Percentiles rank a stretch among this genome's conserved stretches.
Conservation (phyloP, 2,797 vertebrate genomes). For the Passerculus sandwichensis region DNA sequence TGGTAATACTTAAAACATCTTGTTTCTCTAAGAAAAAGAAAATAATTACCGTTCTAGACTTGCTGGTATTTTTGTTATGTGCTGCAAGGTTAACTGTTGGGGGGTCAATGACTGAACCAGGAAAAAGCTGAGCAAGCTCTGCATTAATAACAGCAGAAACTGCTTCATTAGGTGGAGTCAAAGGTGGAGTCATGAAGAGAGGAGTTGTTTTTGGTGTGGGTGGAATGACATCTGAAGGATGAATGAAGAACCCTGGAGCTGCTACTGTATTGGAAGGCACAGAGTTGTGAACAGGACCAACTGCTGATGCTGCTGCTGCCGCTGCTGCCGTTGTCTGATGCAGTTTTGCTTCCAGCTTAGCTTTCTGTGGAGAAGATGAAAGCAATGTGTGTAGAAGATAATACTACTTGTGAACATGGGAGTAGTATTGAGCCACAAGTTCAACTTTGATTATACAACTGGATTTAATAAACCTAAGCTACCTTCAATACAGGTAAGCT, state of each 20-base stretch:
- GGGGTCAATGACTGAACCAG: constrained; percentile 93
- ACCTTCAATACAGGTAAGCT: neutral
- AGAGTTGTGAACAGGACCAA: constrained; percentile 93
- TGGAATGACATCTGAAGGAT: constrained; percentile 97
- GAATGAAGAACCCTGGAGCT: constrained; percentile 96
- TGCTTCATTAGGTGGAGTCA: constrained; percentile 96
- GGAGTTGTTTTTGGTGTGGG: constrained; percentile 98
- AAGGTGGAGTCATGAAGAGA: constrained; percentile 98
- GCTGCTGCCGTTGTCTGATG: constrained; percentile 96
- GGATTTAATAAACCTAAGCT: neutral
- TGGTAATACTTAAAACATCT: neutral
- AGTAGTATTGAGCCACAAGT: neutral
- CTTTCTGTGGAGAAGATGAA: constrained; percentile 86
- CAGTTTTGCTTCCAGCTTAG: constrained; percentile 97
- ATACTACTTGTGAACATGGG: neutral
- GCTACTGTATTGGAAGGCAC: constrained; percentile 94
- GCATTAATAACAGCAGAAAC: constrained; percentile 96
- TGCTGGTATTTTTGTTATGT: constrained; percentile 92
- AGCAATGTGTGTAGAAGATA: constrained; percentile 49
- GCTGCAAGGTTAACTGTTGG: constrained; percentile 93
- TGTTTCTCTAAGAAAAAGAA: constrained; percentile 3
- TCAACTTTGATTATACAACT: neutral
- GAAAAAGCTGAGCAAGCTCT: constrained; percentile 96
- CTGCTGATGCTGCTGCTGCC: constrained; percentile 81
- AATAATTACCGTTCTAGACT: constrained; percentile 89